Evolutionary conservation across 2,113 vertebrate species (phyloP).

Genomic region (Pundamilia nyererei): DNA sequence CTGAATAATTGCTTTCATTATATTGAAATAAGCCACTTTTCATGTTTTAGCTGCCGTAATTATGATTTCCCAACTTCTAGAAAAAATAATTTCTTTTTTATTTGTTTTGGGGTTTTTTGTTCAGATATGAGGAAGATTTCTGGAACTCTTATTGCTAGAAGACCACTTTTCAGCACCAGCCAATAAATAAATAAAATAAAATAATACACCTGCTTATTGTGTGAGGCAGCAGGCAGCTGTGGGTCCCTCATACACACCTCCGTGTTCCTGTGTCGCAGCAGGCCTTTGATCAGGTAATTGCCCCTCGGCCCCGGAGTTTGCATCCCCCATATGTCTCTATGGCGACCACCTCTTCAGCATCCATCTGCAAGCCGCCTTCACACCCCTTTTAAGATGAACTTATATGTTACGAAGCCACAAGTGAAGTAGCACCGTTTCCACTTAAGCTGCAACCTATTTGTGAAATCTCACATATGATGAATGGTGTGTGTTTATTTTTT

Average conservation of each 20-base stretch:
- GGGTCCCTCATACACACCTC: constrained; percentile 40
- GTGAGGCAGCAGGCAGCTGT: constrained; percentile 49
- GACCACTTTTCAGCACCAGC: background rate
- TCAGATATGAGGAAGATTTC: background rate
- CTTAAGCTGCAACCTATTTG: background rate
- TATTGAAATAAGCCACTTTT: background rate
- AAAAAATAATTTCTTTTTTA: background rate
- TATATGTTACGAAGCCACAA: background rate
- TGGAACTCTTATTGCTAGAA: background rate
- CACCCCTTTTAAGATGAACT: constrained; percentile 42
- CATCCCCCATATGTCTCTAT: constrained; percentile 36
- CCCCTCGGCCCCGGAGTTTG: constrained; percentile 62
- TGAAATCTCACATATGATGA: background rate
- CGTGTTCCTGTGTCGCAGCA: constrained; percentile 35
- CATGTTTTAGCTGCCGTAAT: background rate
- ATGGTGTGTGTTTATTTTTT: background rate
- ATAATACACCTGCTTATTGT: constrained; percentile 35
- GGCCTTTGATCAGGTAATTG: constrained; percentile 77
- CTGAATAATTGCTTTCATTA: background rate
- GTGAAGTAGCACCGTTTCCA: background rate
- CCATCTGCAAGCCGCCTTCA: constrained; percentile 38
- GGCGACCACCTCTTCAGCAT: constrained; percentile 30
- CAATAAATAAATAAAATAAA: background rate
- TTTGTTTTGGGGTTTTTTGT: background rate
- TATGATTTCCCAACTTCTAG: background rate